phyloP scores from a whole-genome alignment of 2,113 vertebrate genomes.

The Sphyrna mokarran region DNA sequence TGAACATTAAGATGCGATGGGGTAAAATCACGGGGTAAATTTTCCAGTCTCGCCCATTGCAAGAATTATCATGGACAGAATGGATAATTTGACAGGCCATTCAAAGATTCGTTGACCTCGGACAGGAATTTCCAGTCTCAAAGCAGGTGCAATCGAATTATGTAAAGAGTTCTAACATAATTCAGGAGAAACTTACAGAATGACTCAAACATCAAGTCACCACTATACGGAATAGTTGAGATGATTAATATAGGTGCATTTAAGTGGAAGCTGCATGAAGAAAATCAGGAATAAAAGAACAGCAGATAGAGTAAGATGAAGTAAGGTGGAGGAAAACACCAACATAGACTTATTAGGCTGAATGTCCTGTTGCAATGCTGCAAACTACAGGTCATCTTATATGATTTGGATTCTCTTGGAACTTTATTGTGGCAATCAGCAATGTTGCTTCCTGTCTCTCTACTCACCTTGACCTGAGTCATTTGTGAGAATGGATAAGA shows the following conservation, averaged over 20 bases:
- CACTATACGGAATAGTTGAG: neutral
- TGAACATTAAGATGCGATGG: neutral
- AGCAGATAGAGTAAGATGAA: neutral
- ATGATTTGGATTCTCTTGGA: neutral
- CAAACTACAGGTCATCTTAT: neutral
- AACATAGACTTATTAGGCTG: neutral
- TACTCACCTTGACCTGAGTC: neutral
- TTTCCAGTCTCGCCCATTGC: too few relatives aligned
- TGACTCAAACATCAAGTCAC: neutral
- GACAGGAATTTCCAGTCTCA: too few relatives aligned
- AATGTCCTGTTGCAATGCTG: neutral
- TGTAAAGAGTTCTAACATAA: neutral
- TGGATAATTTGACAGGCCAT: too few relatives aligned
- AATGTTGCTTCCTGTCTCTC: neutral
- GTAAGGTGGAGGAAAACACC: neutral
- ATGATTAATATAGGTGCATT: neutral
- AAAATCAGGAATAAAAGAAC: neutral
- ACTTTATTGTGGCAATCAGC: neutral
- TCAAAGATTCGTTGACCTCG: too few relatives aligned
- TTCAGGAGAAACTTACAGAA: neutral
- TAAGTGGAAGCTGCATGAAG: neutral
- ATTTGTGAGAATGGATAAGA: neutral
- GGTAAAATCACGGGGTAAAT: neutral
- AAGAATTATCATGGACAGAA: too few relatives aligned
- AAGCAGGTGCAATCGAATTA: too few relatives aligned